Evolutionary conservation across 2,888 invertebrate genomes (phyloP).

Genomic region (Orchesella flavescens): DNA sequence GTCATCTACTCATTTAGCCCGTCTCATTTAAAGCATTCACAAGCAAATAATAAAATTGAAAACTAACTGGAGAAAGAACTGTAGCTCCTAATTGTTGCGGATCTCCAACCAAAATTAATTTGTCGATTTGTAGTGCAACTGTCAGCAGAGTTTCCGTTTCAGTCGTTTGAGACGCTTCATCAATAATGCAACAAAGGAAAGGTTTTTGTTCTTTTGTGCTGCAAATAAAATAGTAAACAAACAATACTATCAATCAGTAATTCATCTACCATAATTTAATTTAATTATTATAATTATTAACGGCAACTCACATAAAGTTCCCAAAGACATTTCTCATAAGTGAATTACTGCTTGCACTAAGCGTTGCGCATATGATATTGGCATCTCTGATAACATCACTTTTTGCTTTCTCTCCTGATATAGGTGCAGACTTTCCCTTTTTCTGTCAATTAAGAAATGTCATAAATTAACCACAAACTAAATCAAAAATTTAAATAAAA

Average conservation of each 20-base stretch:
- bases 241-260: too few species aligned
- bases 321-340: constrained; percentile 22
- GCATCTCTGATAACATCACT: neutral
- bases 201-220: constrained; percentile 24
- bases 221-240: too few species aligned
- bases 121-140: constrained; percentile 83
- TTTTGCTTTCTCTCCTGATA: neutral
- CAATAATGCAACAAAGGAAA: constrained; percentile 83
- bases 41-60: too few species aligned
- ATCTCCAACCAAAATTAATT: constrained; percentile 89
- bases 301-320: neutral
- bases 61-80: constrained; percentile 81
- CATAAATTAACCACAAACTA: too few species aligned
- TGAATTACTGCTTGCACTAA: constrained; percentile 29
- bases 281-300: too few species aligned
- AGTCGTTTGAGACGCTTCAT: constrained; percentile 90
- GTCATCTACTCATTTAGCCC: too few species aligned
- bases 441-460: neutral
- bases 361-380: constrained; percentile 33
- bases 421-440: too few species aligned
- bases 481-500: too few species aligned
- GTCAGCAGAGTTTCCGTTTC: constrained; percentile 89
- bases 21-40: too few species aligned
- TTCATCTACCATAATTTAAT: too few species aligned
- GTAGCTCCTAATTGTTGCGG: constrained; percentile 89